Conservation (phyloP, 92 coral and sea anemone species). For the Palythoa grandiflora region DNA sequence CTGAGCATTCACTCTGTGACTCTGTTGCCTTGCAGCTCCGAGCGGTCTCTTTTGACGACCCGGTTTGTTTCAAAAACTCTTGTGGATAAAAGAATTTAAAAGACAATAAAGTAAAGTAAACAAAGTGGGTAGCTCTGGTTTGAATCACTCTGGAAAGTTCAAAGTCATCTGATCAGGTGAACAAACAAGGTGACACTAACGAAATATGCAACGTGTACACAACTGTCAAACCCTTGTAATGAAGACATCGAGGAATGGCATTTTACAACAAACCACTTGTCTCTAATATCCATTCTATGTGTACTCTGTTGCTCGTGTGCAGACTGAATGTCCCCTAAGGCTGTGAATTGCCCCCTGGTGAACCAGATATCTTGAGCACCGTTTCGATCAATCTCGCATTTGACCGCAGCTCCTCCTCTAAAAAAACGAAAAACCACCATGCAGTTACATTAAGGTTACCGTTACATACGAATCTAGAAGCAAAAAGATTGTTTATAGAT, state of each 20-base stretch:
- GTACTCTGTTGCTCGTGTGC: conserved; percentile 7
- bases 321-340: conserved; percentile 35
- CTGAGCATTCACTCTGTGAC: neutral
- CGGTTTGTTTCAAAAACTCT: conserved; percentile 18
- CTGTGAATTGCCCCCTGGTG: conserved; percentile 33
- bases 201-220: conserved; percentile 11
- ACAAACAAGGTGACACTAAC: conserved; percentile 16
- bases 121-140: conserved; percentile 39
- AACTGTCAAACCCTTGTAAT: neutral
- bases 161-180: conserved; percentile 51
- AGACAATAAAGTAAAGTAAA: conserved; percentile 41
- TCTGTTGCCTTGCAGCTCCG: neutral
- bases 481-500: neutral
- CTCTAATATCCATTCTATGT: conserved; percentile 18
- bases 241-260: neutral
- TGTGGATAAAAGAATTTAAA: conserved; percentile 37
- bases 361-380: conserved; percentile 7
- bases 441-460: neutral
- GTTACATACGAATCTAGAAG: neutral
- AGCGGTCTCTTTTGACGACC: neutral
- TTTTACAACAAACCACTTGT: conserved; percentile 9
- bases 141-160: conserved; percentile 46
- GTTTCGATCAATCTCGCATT: conserved; percentile 22
- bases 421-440: neutral
- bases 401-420: conserved; percentile 53